phyloP scores from a whole-genome alignment of 2,888 invertebrate genomes.

The Octonoba sinensis region DNA sequence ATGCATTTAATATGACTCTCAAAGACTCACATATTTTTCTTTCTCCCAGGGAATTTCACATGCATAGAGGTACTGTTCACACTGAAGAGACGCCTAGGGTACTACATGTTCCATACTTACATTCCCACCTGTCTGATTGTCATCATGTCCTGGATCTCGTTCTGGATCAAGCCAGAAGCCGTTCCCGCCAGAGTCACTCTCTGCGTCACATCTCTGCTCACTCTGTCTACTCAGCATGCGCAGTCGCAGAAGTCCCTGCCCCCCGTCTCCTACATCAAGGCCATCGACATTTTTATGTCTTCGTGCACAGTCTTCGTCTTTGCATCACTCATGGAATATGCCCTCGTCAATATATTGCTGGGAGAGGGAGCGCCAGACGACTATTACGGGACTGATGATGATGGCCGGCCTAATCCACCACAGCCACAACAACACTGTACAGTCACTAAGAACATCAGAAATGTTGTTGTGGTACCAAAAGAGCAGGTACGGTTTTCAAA shows the following conservation, averaged over 20 bases:
- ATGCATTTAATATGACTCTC: background rate
- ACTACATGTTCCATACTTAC: slow-evolving; percentile 92
- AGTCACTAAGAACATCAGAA: background rate
- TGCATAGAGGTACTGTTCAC: slow-evolving; percentile 90
- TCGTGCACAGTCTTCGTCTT: slow-evolving; percentile 73
- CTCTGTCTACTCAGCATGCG: slow-evolving; percentile 92
- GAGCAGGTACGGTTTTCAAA: slow-evolving; percentile 16
- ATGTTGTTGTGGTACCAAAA: slow-evolving; percentile 35
- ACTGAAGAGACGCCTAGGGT: slow-evolving; percentile 85
- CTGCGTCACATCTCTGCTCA: slow-evolving; percentile 89
- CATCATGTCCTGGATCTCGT: slow-evolving; percentile 96
- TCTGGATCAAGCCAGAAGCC: slow-evolving; percentile 95
- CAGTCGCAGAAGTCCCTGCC: slow-evolving; percentile 92
- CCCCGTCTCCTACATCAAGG: slow-evolving; percentile 89
- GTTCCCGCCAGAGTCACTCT: slow-evolving; percentile 92
- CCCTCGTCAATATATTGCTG: slow-evolving; percentile 72
- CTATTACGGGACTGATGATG: background rate
- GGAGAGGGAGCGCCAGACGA: slow-evolving; percentile 38
- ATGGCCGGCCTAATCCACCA: background rate
- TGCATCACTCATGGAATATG: slow-evolving; percentile 73
- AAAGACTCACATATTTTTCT: background rate
- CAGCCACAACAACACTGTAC: background rate
- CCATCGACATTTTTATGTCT: slow-evolving; percentile 74
- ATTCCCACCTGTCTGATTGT: slow-evolving; percentile 92
- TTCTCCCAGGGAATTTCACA: slow-evolving; percentile 84